A percentile compares a stretch with the other conserved stretches of the same genome.
Conservation (phyloP, 1,140 invertebrate species). For the Laodelphax striatellus region DNA sequence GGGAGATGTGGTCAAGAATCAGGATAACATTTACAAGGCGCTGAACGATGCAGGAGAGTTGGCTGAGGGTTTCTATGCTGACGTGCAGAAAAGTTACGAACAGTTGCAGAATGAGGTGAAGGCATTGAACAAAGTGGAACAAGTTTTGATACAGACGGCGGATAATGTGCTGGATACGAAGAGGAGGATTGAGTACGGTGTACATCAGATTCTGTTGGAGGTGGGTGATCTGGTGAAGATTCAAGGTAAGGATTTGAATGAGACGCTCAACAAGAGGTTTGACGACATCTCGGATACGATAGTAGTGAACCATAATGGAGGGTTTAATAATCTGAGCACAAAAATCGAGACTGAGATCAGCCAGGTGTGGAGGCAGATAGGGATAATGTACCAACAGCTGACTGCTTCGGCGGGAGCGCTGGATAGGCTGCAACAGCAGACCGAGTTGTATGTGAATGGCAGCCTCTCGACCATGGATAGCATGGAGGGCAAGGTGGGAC, state of each 20-base stretch:
- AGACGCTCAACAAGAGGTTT: conserved; percentile 54
- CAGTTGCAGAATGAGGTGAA: conserved; percentile 21
- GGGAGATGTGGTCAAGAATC: conserved; percentile 5
- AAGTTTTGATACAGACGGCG: conserved; percentile 68
- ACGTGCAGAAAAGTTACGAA: conserved; percentile 32
- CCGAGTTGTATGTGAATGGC: conserved; percentile 67
- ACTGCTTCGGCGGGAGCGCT: conserved; percentile 59
- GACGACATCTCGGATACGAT: conserved; percentile 55
- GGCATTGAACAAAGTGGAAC: conserved; percentile 56
- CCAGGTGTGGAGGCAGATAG: conserved; percentile 37
- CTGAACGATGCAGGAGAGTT: conserved; percentile 10
- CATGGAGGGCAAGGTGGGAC: conserved; percentile 62
- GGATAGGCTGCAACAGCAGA: conserved; percentile 63
- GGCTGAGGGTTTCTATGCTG: conserved; percentile 14
- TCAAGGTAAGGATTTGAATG: conserved; percentile 52
- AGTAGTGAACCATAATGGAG: conserved; percentile 58
- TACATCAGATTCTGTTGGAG: conserved; percentile 74
- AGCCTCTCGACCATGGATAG: conserved; percentile 67
- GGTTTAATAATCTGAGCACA: conserved; percentile 57
- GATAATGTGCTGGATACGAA: conserved; percentile 77
- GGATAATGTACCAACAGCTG: conserved; percentile 74
- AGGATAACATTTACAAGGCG: conserved; percentile 11
- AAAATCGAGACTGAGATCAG: conserved; percentile 73
- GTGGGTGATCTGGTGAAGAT: conserved; percentile 53
- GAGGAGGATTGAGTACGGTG: conserved; percentile 69